Base-by-base conservation (phyloP, 2,888 invertebrate genomes). In the Amblyjoppa proteus region DNA sequence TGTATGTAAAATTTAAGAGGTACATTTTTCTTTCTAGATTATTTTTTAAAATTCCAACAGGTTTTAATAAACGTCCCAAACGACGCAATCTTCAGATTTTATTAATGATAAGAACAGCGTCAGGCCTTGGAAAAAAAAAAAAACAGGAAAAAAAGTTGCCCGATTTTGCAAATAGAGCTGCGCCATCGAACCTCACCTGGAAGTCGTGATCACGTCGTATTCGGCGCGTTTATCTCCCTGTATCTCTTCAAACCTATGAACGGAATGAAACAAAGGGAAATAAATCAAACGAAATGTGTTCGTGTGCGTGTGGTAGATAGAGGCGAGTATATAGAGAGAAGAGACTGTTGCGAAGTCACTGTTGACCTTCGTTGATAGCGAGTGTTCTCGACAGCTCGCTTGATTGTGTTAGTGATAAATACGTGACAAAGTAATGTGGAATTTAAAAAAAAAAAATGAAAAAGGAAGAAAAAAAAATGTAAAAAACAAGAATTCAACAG, bases 161-260 rank as follows among this genome's bases (percentile, higher is more conserved):
- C 53, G 77, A 69, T 81, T 79, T 74, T 76, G 78, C 76, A 68
- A 76, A 58, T 68, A 79, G 79, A 58, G 71, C 80, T 87, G 84
- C 82, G 80, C 86, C 86, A 86, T 89, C 84, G 86, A 90, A 86
- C 90, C 93, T 94, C 93, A 94, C 93, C 94, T 94, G 92, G 93
- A 93, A 90, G 92, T 90, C 83, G 94, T 94, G 90, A 94, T 92
- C 91, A 94, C 93, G 90, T 94, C 94, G 92, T 94, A 94, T 89
- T 94, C 93, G 85, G 92, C 93, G 88, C 90, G 90, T 91, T 92
- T 93, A 93, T 94, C 93, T 87, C 93, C 93, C 82, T 92, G 90
- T 89, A 92, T 89, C 89, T 92, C 92, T 90, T 91, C 89, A 89
- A 92, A 92, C 93, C 93, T 94, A 94, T 85, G 93, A 92, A 93